Percentiles rank a stretch among this genome's conserved stretches.
These are phyloP conservation scores for Arbacia lixula DNA, from an alignment of 53 echinoderm and acorn worm genomes.

Conservation along the genomic window DNA sequence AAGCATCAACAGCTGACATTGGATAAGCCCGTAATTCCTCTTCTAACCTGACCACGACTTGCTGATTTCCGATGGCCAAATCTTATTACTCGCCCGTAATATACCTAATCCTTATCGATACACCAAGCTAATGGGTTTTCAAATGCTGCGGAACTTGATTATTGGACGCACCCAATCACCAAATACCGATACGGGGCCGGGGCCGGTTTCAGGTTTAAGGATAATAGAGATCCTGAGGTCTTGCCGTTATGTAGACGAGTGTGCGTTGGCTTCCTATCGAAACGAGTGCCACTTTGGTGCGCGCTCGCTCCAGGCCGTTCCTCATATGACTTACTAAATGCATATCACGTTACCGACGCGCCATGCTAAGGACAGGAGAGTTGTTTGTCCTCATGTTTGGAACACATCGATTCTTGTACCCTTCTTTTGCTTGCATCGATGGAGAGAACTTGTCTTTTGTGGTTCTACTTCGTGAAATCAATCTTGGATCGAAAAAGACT, in stretches of 20 bases:
- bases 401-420: conserved; percentile 41
- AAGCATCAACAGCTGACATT: too few species aligned
- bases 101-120: conserved; percentile 31
- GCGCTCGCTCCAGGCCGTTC: conserved; percentile 16
- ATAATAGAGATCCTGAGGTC: neutral
- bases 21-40: too few species aligned
- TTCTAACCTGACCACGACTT: too few species aligned
- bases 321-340: conserved; percentile 47
- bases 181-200: neutral
- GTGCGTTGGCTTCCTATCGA: neutral
- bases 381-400: conserved; percentile 42
- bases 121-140: conserved; percentile 38
- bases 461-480: too few species aligned
- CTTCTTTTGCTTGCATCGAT: too few species aligned
- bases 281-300: conserved; percentile 3
- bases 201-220: neutral
- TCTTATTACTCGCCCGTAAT: conserved; percentile 23
- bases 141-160: conserved; percentile 10
- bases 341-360: conserved; percentile 32
- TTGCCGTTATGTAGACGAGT: neutral
- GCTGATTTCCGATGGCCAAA: conserved; percentile 27
- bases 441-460: too few species aligned
- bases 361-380: conserved; percentile 29
- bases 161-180: neutral
- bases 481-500: too few species aligned